Evolutionary conservation across 1,140 invertebrate genomes (phyloP), one percentile per base, ranked within the genome.

Genomic region (Meloidogyne hapla): DNA sequence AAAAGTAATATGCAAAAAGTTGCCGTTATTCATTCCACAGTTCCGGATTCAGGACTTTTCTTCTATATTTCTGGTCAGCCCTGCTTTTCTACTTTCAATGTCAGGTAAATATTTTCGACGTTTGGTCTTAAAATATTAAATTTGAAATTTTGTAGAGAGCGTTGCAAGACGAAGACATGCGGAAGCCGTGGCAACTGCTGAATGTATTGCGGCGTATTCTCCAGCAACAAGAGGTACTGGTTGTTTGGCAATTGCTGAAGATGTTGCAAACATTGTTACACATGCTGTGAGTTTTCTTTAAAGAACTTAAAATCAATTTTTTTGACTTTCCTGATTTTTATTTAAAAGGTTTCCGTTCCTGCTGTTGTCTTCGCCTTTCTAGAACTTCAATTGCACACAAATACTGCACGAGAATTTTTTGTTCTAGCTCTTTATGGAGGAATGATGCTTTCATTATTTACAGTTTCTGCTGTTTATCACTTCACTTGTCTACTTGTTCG

Each of bases 321-420:
- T n/a, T n/a, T n/a, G n/a, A n/a, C n/a, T n/a, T n/a, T n/a, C n/a
- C n/a, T n/a, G n/a, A n/a, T 56, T n/a, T 56, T n/a, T 56, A n/a
- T 15, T 18, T 18, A 48, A 48, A 56, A 56, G 48, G 48, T 56
- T n/a, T 56, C 48, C 8, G 18, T 56, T n/a, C 48, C 48, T n/a
- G 48, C 48, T 56, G 48, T 56, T 56, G 18, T 56, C 6, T 56
- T n/a, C n/a, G 48, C 48, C n/a, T 56, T 56, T 21, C n/a, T 56
- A n/a, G 48, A 56, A 56, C 48, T 56, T 56, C 18, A 56, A 21
- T 56, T 56, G 12, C 48, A n/a, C n/a, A 56, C 48, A 56, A 56
- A 56, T 56, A 56, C 48, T 56, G 48, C 48, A 56, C n/a, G 48
- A 21, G 48, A 56, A 56, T 56, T 56, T 56, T 56, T 56, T 56